Percentiles rank a stretch among this genome's conserved stretches.
These are phyloP conservation scores for Pteria penguin DNA, from an alignment of 2,888 invertebrate genomes.

Conservation along the genomic window DNA sequence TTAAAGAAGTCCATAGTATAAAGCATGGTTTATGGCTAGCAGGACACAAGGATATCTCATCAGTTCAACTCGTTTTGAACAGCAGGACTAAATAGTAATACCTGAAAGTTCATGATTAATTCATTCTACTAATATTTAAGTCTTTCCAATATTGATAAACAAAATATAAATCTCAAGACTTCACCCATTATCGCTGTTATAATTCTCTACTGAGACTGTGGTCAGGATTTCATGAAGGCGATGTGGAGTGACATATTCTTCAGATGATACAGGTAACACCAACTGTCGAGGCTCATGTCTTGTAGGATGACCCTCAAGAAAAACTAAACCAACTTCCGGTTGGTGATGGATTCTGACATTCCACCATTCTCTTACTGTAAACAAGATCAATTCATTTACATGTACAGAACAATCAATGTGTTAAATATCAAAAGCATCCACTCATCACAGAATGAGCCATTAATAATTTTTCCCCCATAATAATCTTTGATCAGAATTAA, in stretches of 20 bases:
- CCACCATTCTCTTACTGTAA: slow-evolving; percentile 67
- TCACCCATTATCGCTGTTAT: slow-evolving; percentile 41
- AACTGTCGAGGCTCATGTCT: slow-evolving; percentile 58
- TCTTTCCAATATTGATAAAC: background rate
- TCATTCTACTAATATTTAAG: too few species aligned
- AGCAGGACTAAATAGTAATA: too few species aligned
- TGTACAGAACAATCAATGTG: too few species aligned
- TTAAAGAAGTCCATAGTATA: too few species aligned
- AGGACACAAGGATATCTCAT: background rate
- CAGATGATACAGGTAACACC: slow-evolving; percentile 56
- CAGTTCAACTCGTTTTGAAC: background rate
- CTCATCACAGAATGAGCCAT: too few species aligned
- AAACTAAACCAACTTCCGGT: slow-evolving; percentile 47
- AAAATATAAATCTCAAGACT: background rate
- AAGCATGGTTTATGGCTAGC: too few species aligned
- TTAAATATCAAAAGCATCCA: too few species aligned
- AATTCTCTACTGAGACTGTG: slow-evolving; percentile 39
- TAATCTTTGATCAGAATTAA: too few species aligned
- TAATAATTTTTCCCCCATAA: too few species aligned
- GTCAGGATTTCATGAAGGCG: slow-evolving; percentile 53
- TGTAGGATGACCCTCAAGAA: slow-evolving; percentile 61
- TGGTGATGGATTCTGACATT: slow-evolving; percentile 60
- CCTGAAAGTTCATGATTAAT: too few species aligned
- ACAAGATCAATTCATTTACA: too few species aligned
- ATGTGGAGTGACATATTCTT: slow-evolving; percentile 49